Conservation (phyloP, 2,797 vertebrate species). For the Ibycter americanus region DNA sequence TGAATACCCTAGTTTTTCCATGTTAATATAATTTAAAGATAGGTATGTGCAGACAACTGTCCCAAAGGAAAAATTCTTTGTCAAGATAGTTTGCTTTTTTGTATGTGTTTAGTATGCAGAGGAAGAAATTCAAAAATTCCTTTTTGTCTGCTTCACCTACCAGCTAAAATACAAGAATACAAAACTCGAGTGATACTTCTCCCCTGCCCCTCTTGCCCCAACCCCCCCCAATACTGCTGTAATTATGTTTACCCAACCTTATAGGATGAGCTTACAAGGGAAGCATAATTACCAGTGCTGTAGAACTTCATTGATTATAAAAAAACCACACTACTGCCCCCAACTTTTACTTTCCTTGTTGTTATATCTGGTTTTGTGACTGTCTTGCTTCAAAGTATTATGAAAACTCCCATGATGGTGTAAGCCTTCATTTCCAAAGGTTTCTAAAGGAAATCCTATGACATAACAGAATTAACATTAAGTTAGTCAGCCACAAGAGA, state of each 20-base stretch:
- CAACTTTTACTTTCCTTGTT: background rate
- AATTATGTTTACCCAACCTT: background rate
- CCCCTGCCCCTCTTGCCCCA: no score
- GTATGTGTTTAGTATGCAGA: background rate
- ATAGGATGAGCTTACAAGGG: background rate
- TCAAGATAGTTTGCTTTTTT: background rate
- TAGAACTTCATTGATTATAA: background rate
- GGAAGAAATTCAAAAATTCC: background rate
- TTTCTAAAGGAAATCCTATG: background rate
- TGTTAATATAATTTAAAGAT: background rate
- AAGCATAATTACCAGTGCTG: background rate
- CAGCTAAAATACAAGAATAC: background rate
- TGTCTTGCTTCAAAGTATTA: background rate
- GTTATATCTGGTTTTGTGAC: background rate
- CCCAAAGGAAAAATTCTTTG: background rate
- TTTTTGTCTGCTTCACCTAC: background rate
- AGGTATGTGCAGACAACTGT: background rate
- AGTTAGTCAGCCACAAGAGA: background rate
- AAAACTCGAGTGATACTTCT: background rate
- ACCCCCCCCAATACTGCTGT: background rate
- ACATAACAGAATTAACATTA: background rate
- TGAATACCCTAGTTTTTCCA: background rate
- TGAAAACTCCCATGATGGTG: background rate
- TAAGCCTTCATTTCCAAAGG: background rate
- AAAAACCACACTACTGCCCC: fast-evolving